These are phyloP conservation scores for Stratiomys singularior DNA, from an alignment of 2,888 invertebrate species.

Conservation along the genomic window DNA sequence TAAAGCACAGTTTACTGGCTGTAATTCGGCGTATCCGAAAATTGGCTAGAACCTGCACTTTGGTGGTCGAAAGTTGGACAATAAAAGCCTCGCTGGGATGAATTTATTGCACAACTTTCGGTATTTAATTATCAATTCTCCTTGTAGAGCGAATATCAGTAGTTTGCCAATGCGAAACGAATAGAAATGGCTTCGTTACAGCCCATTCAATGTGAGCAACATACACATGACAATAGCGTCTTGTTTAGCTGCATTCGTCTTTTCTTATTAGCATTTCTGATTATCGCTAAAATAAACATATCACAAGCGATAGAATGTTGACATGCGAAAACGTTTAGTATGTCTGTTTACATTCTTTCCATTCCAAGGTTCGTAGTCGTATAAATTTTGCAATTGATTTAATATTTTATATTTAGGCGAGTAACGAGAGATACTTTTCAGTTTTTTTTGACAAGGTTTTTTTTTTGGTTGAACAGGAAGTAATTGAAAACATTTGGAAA, in stretches of 20 bases:
- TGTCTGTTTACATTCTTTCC: slow-evolving; percentile 1
- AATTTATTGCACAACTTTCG: slow-evolving; percentile 15
- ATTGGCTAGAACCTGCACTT: neutral
- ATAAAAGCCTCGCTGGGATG: neutral
- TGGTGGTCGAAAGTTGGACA: slow-evolving; percentile 1
- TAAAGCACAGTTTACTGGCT: neutral
- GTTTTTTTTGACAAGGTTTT: no score
- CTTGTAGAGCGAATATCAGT: slow-evolving; percentile 25
- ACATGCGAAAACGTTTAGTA: neutral
- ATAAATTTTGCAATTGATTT: no score
- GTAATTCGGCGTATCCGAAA: neutral
- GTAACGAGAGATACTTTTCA: no score
- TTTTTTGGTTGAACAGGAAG: no score
- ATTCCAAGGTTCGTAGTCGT: no score
- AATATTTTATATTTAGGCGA: no score
- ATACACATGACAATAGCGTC: no score
- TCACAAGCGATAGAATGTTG: slow-evolving; percentile 18
- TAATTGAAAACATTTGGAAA: no score
- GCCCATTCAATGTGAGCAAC: neutral
- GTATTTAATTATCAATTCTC: slow-evolving; percentile 18
- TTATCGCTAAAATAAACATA: slow-evolving; percentile 27
- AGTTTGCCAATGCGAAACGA: neutral
- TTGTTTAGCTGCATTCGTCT: no score
- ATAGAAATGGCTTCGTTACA: slow-evolving; percentile 10
- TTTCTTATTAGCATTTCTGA: slow-evolving; percentile 4